Evolutionary conservation across 2,888 invertebrate genomes (phyloP).

Genomic region (Germaria angustata): DNA sequence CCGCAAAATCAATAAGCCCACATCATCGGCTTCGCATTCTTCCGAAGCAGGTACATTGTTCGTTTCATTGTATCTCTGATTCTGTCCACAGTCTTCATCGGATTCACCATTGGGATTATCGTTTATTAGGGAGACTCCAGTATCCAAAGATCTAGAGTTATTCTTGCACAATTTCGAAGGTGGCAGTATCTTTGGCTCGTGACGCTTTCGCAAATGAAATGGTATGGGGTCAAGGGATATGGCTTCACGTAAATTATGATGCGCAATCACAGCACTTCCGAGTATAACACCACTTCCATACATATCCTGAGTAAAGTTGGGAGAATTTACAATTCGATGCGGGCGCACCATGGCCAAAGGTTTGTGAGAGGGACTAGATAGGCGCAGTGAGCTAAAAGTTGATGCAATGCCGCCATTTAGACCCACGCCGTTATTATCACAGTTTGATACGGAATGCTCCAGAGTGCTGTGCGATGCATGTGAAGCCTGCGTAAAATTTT

Average conservation of each 20-base stretch:
- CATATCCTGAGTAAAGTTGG: conserved; percentile 72
- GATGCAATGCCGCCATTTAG: conserved; percentile 69
- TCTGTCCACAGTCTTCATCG: neutral
- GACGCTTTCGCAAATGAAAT: conserved; percentile 74
- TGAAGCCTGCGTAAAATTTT: conserved; percentile 73
- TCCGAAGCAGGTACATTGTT: conserved; percentile 65
- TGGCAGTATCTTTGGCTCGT: conserved; percentile 73
- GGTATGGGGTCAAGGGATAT: conserved; percentile 85
- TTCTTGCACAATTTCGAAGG: conserved; percentile 77
- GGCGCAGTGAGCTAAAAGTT: conserved; percentile 50
- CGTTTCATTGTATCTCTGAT: conserved; percentile 66
- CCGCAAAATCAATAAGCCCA: conserved; percentile 73
- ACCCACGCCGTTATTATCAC: conserved; percentile 76
- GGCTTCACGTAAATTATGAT: conserved; percentile 81
- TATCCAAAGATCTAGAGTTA: conserved; percentile 79
- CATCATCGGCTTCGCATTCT: conserved; percentile 74
- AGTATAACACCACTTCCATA: conserved; percentile 64
- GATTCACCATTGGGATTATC: conserved; percentile 51
- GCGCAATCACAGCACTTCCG: conserved; percentile 66
- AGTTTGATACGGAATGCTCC: conserved; percentile 80
- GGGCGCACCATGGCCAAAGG: conserved; percentile 79
- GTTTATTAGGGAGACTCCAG: conserved; percentile 72
- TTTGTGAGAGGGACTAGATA: conserved; percentile 69
- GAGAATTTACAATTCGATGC: conserved; percentile 80
- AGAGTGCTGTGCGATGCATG: conserved; percentile 78